These are phyloP conservation scores for Agrilus biguttatus DNA, from an alignment of 2,888 invertebrate genomes.

Conservation along the genomic window DNA sequence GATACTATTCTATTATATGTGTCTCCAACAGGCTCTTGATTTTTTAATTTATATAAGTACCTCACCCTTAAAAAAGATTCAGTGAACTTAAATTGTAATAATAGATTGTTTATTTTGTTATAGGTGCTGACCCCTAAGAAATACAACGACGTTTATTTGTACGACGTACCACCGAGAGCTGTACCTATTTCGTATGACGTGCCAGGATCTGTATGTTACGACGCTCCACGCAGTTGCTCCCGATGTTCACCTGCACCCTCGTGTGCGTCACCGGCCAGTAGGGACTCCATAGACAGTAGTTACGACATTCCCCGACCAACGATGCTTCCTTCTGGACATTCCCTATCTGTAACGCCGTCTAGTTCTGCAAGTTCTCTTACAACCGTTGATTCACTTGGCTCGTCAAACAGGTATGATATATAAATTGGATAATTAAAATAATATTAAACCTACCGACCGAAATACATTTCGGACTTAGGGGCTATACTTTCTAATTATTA, in stretches of 20 bases:
- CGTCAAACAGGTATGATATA: constrained; percentile 30
- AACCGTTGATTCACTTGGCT: constrained; percentile 44
- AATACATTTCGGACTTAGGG: too few relatives aligned
- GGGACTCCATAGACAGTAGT: constrained; percentile 27
- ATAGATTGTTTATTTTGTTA: constrained; percentile 15
- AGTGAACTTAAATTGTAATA: too few relatives aligned
- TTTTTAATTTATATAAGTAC: too few relatives aligned
- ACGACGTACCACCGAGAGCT: constrained; percentile 50
- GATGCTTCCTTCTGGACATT: constrained; percentile 33
- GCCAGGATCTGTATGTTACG: constrained; percentile 27
- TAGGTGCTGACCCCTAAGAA: constrained; percentile 58
- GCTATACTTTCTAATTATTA: too few relatives aligned
- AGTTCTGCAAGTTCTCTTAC: constrained; percentile 52
- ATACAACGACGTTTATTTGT: constrained; percentile 58
- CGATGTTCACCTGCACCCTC: constrained; percentile 35
- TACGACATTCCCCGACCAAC: constrained; percentile 53
- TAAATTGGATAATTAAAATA: constrained; percentile 17
- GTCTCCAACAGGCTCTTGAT: too few relatives aligned
- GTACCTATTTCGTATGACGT: constrained; percentile 41
- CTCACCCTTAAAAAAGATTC: too few relatives aligned
- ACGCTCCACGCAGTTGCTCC: constrained; percentile 38
- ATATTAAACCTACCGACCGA: too few relatives aligned
- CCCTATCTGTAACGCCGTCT: constrained; percentile 39
- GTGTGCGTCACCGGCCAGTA: constrained; percentile 27
- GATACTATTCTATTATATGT: too few relatives aligned